Base-by-base conservation (phyloP, 2,797 vertebrate genomes). In the Caiman crocodilus region DNA sequence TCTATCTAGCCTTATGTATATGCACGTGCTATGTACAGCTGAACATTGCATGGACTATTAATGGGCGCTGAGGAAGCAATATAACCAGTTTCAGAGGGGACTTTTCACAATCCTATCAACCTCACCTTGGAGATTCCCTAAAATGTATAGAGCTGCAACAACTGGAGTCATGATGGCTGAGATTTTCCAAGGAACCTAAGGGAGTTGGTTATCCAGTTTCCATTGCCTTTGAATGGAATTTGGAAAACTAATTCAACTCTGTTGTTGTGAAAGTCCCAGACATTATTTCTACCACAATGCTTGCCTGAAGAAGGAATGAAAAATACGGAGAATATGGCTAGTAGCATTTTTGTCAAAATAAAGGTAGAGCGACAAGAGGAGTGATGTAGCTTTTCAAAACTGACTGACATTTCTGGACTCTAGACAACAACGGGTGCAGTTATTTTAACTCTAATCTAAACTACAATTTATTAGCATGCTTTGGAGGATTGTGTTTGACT, bases 321-420 rank as follows among this genome's bases (percentile, higher is more conserved):
- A 95, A 93, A 83, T 23, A 77, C 74, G 91, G 82, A 88, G 93
- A 93, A 56, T 42, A 16, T 75, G 82, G 80, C 84, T 92, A 90
- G 85, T 96, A 89, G 80, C 82, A 92, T 59, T 77, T 88, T 60
- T 92, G 89, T 85, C 89, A 88, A 94, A 91, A 91, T 77, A 94
- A 93, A 95, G 73, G 87, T 84, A 94, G 69, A 95, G 81, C 92
- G 92, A 92, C 88, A 89, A 94, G 87, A 93, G 90, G 76, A 82
- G 91, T 85, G 93, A 87, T 96, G 92, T 76, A 92, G 65, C 69
- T 59, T 88, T 81, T 92, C 1, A 9, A 94, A 67, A 77, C 69
- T n/a, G 84, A 95, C 88, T 95, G 90, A 93, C 78, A 84, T 85
- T 56, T 88, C 81, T 90, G 61, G 56, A 74, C 78, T 65, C 74